Percentiles rank a stretch among this genome's conserved stretches.
Evolutionary conservation across 2,888 invertebrate genomes (phyloP).

Genomic region (Heteropelma amictum): DNA sequence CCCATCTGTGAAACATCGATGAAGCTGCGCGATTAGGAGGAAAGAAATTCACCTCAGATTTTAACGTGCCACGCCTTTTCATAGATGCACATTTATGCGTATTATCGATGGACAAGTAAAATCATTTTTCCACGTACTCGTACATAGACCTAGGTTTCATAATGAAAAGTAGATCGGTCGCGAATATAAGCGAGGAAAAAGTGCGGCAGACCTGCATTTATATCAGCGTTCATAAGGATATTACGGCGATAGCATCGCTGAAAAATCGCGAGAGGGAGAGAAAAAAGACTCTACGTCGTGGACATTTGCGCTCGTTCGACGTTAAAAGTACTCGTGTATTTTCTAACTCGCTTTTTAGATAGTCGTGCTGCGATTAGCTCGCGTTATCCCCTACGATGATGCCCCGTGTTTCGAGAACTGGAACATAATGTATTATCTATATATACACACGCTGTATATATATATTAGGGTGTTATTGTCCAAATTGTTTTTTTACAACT

Average conservation of each 20-base stretch:
- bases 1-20: no score
- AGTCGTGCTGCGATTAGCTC: constrained; percentile 48
- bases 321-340: constrained; percentile 48
- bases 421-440: not conserved
- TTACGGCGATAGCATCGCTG: constrained; percentile 32
- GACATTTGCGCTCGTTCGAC: constrained; percentile 42
- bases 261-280: constrained; percentile 5
- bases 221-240: constrained; percentile 13
- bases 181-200: constrained; percentile 32
- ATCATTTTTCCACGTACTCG: not conserved
- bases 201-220: constrained; percentile 1
- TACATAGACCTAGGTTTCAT: not conserved
- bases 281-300: no score
- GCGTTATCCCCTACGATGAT: constrained; percentile 4
- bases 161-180: constrained; percentile 5
- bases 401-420: constrained; percentile 13
- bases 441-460: not conserved
- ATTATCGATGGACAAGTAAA: not conserved
- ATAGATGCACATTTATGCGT: not conserved
- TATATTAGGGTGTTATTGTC: not conserved
- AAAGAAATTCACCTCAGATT: no score
- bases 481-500: not conserved
- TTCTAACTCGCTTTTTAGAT: constrained; percentile 39
- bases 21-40: no score
- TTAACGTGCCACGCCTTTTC: not conserved